A percentile compares a stretch with the other conserved stretches of the same genome.
phyloP scores from a whole-genome alignment of 2,797 vertebrate species.

The Sternarchorhynchus goeldii region DNA sequence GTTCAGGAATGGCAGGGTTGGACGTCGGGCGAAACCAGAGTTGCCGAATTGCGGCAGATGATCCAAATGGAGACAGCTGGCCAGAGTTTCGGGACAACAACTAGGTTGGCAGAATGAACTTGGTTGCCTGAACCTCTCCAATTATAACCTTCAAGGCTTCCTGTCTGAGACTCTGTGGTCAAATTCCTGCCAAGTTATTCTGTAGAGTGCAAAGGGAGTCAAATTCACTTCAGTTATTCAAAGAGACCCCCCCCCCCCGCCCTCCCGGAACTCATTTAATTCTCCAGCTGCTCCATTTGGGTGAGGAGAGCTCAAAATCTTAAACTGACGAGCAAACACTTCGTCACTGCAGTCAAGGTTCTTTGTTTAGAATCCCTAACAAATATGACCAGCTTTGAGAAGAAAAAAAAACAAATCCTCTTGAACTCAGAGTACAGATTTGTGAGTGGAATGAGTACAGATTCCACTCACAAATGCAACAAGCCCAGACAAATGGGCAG shows the following conservation, averaged over 20 bases:
- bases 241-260: conserved; percentile 14
- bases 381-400: too few species aligned
- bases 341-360: too few species aligned
- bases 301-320: neutral
- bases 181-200: conserved; percentile 57
- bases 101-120: conserved; percentile 31
- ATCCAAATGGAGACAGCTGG: conserved; percentile 39
- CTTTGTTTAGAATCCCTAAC: too few species aligned
- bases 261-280: neutral
- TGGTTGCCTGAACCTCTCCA: conserved; percentile 58
- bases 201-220: conserved; percentile 59
- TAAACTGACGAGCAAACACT: neutral
- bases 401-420: neutral
- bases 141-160: conserved; percentile 64
- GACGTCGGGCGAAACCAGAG: conserved; percentile 60
- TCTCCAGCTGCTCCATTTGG: neutral
- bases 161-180: conserved; percentile 62
- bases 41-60: conserved; percentile 40
- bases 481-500: neutral
- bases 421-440: too few species aligned
- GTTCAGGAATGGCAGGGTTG: conserved; percentile 50
- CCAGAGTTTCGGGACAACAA: conserved; percentile 29
- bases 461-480: conserved; percentile 13
- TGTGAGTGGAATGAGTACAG: too few species aligned
- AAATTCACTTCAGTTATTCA: conserved; percentile 50